Evolutionary conservation across 2,113 vertebrate genomes (phyloP), one percentile per base, ranked within the genome.

Genomic region (Ciconia maguari): DNA sequence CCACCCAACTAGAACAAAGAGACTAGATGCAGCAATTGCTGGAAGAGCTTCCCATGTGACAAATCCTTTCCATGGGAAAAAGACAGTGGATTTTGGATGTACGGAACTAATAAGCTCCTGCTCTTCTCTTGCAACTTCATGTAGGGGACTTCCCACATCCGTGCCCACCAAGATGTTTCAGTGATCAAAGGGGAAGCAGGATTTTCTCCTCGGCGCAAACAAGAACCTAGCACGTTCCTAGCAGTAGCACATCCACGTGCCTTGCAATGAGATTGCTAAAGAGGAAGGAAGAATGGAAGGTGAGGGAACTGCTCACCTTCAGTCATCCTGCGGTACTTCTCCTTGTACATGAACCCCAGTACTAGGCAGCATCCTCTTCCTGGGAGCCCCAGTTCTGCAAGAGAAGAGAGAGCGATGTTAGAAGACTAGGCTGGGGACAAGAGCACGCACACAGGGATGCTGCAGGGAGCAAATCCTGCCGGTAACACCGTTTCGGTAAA

Each of bases 251-350:
- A 48, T 19, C 36, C 11, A 12, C 22, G 5, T 3, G 26, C 58
- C 74, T 81, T 32, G 22, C n/a, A 15, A 42, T 3, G 34, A 87
- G 72, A 44, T 6, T 6, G 61, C 77, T 76, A 2, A 80, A 38
- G 54, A 80, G 70, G 74, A 86, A 79, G 27, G 66, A 60, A 34
- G 85, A 65, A 57, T 6, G 41, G 87, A 85, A 96, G 94, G 90
- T 48, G 93, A 83, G 55, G 32, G n/a, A 83, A 9, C 49, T 10
- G 97, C 98, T 98, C 91, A 98, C 98, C 98, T 98, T 98, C 98
- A 98, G 98, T 98, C 98, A 98, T 98, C 90, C 98, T 98, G 90
- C 98, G 98, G 93, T 98, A 98, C 96, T 98, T 98, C 97, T 98
- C 98, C 96, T 98, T 98, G 96, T 98, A 98, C 98, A 98, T 98